Base-by-base conservation (phyloP, 2,797 vertebrate species). In the Darevskia mixta region DNA sequence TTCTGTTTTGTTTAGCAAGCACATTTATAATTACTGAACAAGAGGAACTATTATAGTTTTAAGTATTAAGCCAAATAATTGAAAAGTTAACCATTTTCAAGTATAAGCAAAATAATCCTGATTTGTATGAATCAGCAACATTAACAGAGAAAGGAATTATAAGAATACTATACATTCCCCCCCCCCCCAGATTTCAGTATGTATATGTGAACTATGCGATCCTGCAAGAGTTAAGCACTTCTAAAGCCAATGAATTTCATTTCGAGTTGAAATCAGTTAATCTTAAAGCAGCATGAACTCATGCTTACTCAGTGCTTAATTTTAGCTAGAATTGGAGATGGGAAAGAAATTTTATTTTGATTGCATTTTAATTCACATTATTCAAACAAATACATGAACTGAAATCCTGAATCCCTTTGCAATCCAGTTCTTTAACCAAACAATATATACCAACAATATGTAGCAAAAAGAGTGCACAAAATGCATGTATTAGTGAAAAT, bases 41-140 rank as follows among this genome's bases (percentile, higher is more conserved):
- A 0, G 1, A 77, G 10, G 13, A 80, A 80, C 88, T 89, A 1
- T 9, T 72, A 18, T 72, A 86, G 80, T 76, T 93, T 32, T 23
- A 91, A 92, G 88, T 83, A 85, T 72, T 90, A 89, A 90, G 55
- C 5, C 76, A 80, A 1, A 72, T 72, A 80, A 91, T 1, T 86
- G 25, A 17, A 92, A 90, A 90, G 88, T 87, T 0, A 83, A 17
- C 25, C 29, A 82, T 79, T 87, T 89, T 7, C 35, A 32, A 85
- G 32, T 55, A 83, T 67, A 71, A 89, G 18, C 29, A 92, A 85
- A 87, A 75, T 66, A 43, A 81, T 66, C 27, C 23, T 75, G 27
- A 81, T 82, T 73, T 72, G 55, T 58, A 75, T 45, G 7, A 32
- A 64, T 82, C 79, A 75, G 78, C 78, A 87, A 81, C 87, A 9